Evolutionary conservation across 1,140 invertebrate species (phyloP), one percentile per base, ranked within the genome.

Genomic region (Nephotettix cincticeps): DNA sequence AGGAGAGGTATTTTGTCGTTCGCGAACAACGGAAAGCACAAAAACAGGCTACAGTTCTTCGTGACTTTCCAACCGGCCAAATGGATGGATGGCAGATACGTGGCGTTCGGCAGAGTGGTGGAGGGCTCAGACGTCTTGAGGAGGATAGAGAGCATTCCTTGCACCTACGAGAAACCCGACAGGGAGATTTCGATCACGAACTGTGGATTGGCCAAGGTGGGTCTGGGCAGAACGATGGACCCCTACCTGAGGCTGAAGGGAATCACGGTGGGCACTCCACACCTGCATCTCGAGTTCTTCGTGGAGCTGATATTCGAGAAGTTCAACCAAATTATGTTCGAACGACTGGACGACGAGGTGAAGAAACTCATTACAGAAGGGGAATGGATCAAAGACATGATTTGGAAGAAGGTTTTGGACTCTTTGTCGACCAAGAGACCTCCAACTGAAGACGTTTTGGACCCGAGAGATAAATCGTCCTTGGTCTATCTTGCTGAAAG

Each of bases 41-140:
- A 83, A 63, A 94, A 94, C 79, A 88, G 87, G 11, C 89, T 88
- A 61, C 92, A 95, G 79, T 94, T 95, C 78, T 91, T 92, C 76
- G 85, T 95, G 25, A 87, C 90, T 14, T 80, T 93, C n/a, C 89
- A 88, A 72, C 85, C 89, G 1, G 87, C 88, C 45, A 83, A 87
- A 64, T 93, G 92, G 86, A 87, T 94, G 81, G 87, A 92, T 79
- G 82, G 85, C 40, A 89, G 88, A 76, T 93, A 93, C 76, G 89
- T 93, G 6, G 91, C 93, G 25, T 94, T 95, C 80, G 93, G 92
- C 79, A 84, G 86, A 78, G 74, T 87, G 6, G 27, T 61, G 1
- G 56, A 61, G 27, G 56, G 56, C 2, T 2, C 21, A 6, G 25
- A 28, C 23, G 56, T 61, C 6, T 29, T 61, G 23, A 25, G 25